Evolutionary conservation across 2,888 invertebrate species (phyloP).

Genomic region (Dolichomitus sp.): DNA sequence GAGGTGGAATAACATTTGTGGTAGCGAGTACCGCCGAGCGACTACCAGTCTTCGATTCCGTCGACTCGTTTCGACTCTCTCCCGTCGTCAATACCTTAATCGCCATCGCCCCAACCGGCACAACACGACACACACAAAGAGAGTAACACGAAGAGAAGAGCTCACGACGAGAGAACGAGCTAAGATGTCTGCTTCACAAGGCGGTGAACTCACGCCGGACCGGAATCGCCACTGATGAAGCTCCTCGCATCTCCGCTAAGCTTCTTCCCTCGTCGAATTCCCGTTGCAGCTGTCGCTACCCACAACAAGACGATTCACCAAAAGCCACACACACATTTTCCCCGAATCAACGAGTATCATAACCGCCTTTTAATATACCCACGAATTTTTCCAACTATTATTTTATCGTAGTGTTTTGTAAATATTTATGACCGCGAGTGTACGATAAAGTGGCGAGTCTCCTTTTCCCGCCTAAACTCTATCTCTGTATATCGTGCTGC

Average conservation of each 20-base stretch:
- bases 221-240: conserved; percentile 8
- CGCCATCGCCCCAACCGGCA: conserved; percentile 49
- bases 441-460: background rate
- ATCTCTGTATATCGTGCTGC: background rate
- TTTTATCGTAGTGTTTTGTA: background rate
- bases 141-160: background rate
- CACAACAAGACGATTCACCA: background rate
- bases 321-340: background rate
- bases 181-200: background rate
- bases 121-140: background rate
- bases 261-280: conserved; percentile 2
- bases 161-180: background rate
- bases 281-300: background rate
- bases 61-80: conserved; percentile 46
- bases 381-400: too few species aligned
- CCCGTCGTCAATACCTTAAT: conserved; percentile 52
- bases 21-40: conserved; percentile 8
- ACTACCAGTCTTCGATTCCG: conserved; percentile 28
- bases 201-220: conserved; percentile 8
- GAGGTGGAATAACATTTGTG: background rate
- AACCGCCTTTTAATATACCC: too few species aligned
- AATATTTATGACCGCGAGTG: background rate
- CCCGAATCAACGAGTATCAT: background rate
- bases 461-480: conserved; percentile 1
- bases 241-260: background rate